Evolutionary conservation across 2,113 vertebrate species (phyloP), one percentile per base, ranked within the genome.

Genomic region (Calidris pygmaea): DNA sequence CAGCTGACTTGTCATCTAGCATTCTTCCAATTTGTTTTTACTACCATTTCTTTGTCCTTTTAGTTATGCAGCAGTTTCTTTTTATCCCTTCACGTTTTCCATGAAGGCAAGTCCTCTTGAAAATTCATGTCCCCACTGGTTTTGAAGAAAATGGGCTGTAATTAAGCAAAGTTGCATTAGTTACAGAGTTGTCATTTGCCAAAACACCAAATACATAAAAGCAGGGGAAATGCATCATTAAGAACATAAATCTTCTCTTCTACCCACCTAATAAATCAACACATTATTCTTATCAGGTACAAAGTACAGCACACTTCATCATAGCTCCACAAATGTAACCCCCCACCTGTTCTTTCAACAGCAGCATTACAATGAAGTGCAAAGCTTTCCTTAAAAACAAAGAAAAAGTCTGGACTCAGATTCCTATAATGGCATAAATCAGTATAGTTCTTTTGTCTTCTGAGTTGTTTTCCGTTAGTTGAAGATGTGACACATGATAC

Each of bases 271-370:
- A 97, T 95, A 96, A 95, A 96, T 85, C 96, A 95, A 89, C 48
- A 76, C 75, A 74, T 96, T 97, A 77, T 97, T 96, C 95, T 96
- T 95, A 97, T 85, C 85, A 91, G 79, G 72, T 96, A 82, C 37
- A 39, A 95, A 93, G 65, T 87, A 91, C 55, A 95, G 47, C 83
- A 67, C 62, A 79, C 85, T 93, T 91, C 68, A 95, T 96, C 90
- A 94, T 41, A 91, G 47, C 65, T 91, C 66, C 65, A 85, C 75
- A 85, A 87, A 77, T 35, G 10, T 71, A 96, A 95, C 62, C 45
- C 68, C 41, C 43, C 3, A 90, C 80, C 65, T 85, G 10, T 89
- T 92, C 50, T 86, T 76, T 90, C 58, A 91, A 68, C 48, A 71
- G 59, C 24, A 56, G 75, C 75, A 81, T 96, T 84, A 78, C 32